Conservation (phyloP, 2,113 vertebrate genomes). For the Erythrolamprus reginae region DNA sequence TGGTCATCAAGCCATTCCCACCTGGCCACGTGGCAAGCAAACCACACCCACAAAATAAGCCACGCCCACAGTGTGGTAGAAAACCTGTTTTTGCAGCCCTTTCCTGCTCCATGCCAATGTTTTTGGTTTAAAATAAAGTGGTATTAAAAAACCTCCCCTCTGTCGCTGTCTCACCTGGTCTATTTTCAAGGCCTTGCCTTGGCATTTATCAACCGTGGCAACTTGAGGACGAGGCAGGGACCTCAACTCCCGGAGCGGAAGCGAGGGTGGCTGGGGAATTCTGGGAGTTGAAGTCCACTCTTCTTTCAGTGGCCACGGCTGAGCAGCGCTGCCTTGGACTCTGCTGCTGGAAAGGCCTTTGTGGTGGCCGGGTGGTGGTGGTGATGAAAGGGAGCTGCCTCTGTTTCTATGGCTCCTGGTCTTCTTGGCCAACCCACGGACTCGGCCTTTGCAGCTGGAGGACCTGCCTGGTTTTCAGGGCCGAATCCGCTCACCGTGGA, state of each 20-base stretch:
- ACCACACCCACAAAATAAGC: too few species aligned
- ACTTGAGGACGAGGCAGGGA: too few species aligned
- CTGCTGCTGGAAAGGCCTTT: neutral
- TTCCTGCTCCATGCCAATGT: neutral
- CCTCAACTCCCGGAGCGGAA: too few species aligned
- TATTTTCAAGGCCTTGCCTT: neutral
- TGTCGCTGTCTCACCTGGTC: neutral
- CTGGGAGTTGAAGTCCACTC: too few species aligned
- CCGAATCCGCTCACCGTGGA: constrained; percentile 18
- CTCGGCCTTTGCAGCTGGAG: constrained; percentile 13
- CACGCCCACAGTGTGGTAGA: too few species aligned
- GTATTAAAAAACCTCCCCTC: neutral
- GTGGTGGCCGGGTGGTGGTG: neutral
- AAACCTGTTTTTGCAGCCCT: too few species aligned
- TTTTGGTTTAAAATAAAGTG: neutral
- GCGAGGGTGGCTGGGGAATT: too few species aligned
- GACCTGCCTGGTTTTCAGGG: constrained; percentile 6
- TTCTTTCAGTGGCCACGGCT: too few species aligned
- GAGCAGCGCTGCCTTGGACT: neutral
- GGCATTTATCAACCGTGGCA: too few species aligned
- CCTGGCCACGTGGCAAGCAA: too few species aligned
- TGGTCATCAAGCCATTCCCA: too few species aligned
- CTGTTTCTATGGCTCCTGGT: neutral
- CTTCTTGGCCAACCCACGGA: constrained; percentile 26
- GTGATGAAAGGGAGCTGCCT: neutral